Conservation (phyloP, 2,888 invertebrate species). For the Drosophila nigricruria region DNA sequence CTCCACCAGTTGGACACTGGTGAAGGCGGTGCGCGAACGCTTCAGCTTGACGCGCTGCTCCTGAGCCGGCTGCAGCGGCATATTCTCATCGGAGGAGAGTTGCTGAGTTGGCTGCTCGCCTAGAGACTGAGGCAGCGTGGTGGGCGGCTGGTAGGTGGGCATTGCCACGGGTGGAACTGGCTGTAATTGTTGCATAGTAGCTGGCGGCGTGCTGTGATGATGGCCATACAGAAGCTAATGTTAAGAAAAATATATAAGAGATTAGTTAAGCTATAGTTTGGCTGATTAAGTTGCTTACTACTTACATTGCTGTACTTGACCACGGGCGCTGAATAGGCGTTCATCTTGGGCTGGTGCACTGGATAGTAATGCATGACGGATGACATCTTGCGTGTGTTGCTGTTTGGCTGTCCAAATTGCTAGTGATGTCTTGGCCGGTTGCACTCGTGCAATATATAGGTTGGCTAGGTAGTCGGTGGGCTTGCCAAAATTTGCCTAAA, state of each 20-base stretch:
- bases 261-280: background rate
- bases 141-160: conserved; percentile 33
- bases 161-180: conserved; percentile 9
- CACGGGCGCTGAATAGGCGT: conserved; percentile 51
- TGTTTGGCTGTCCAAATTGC: conserved; percentile 47
- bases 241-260: background rate
- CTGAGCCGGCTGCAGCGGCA: conserved; percentile 52
- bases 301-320: conserved; percentile 67
- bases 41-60: conserved; percentile 69
- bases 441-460: conserved; percentile 51
- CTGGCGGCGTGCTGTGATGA: conserved; percentile 29
- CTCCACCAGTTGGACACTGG: conserved; percentile 97
- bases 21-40: conserved; percentile 94
- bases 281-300: conserved; percentile 6
- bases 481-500: conserved; percentile 76
- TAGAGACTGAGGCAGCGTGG: conserved; percentile 21
- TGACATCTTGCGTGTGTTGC: conserved; percentile 57
- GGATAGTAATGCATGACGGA: conserved; percentile 77
- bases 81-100: conserved; percentile 67
- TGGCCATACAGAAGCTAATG: conserved; percentile 43
- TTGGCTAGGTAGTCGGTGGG: conserved; percentile 52
- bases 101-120: conserved; percentile 45
- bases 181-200: conserved; percentile 17
- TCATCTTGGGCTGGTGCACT: conserved; percentile 67
- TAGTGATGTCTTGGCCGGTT: conserved; percentile 49